A percentile compares a stretch with the other conserved stretches of the same genome.
Conservation (phyloP, 2,113 vertebrate genomes). For the Brachyistius frenatus region DNA sequence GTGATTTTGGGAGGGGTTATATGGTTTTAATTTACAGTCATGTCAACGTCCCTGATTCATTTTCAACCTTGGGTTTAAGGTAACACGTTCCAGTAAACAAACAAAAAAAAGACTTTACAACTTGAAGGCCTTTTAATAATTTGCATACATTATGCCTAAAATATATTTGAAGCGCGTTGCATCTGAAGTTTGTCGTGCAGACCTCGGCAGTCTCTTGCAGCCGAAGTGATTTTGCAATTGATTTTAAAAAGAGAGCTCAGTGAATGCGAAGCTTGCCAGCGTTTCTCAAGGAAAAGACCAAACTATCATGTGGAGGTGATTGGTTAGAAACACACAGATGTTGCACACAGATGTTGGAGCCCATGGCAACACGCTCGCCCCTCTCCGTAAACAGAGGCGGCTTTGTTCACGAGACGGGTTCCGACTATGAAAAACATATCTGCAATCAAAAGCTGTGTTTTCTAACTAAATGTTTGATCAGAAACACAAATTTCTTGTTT, state of each 20-base stretch:
- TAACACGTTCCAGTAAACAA: too few relatives aligned
- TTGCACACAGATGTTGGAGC: slow-evolving; percentile 41
- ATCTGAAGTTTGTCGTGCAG: too few relatives aligned
- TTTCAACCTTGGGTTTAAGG: too few relatives aligned
- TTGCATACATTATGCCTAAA: too few relatives aligned
- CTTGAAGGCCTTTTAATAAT: too few relatives aligned
- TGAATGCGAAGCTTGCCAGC: slow-evolving; percentile 11
- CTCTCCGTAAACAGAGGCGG: slow-evolving; percentile 38
- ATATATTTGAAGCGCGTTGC: too few relatives aligned
- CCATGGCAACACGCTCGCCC: slow-evolving; percentile 24
- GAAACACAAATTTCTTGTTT: slow-evolving; percentile 26
- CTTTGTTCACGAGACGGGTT: slow-evolving; percentile 23
- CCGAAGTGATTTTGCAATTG: neutral
- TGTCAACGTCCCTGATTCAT: too few relatives aligned
- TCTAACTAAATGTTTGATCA: slow-evolving; percentile 34
- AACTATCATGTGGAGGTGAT: slow-evolving; percentile 47
- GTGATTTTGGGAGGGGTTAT: neutral
- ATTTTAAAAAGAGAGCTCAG: neutral
- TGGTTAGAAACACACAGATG: slow-evolving; percentile 62
- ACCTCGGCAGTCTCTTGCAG: too few relatives aligned
- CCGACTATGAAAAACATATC: slow-evolving; percentile 17
- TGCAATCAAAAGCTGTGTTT: slow-evolving; percentile 29
- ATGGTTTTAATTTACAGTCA: too few relatives aligned
- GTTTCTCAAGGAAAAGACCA: slow-evolving; percentile 44
- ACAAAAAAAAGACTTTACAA: too few relatives aligned